Base-by-base conservation (phyloP, 2,113 vertebrate species). In the Anser cygnoides region DNA sequence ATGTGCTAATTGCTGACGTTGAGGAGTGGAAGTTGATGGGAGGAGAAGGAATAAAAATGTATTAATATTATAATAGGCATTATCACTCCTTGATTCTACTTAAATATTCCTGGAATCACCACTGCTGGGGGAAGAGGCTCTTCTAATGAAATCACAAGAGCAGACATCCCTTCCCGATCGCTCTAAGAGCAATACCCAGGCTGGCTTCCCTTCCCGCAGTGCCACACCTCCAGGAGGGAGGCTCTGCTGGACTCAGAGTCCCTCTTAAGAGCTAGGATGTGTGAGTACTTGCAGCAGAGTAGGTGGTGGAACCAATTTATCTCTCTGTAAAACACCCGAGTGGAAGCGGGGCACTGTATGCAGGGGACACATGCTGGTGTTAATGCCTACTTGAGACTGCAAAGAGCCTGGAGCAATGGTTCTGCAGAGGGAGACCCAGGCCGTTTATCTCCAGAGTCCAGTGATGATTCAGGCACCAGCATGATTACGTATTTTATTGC, bases 271-370 rank as follows among this genome's bases (percentile, higher is more conserved):
- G 33, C 67, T 11, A 59, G 74, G 62, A 62, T 35, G 89, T 95
- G 44, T 11, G 54, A 77, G 22, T 70, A 19, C 70, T 96, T 93
- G 74, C 58, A 92, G 77, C 3, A 1, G 59, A 92, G 74, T 57
- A 87, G 84, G 74, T 87, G 87, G 87, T 73, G 54, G 76, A 81
- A 93, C 58, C 18, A 35, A 85, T 93, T 84, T 80, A 43, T 93
- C 84, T 91, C 57, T 23, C 89, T 93, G 89, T 28, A 61, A 84
- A 94, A 37, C 66, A 39, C 68, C 79, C 73, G 62, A 8, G 54
- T 73, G 66, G 49, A 87, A 90, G 41, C 74, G 75, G 62, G 33
- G 70, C 73, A 61, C 8, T 3, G 63, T 2, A 13, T 78, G 52
- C 58, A 75, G 49, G 43, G 73, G 31, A 52, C 1, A 5, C 44